Evolutionary conservation across 2,113 vertebrate species (phyloP).

Genomic region (Lagopus leucura): DNA sequence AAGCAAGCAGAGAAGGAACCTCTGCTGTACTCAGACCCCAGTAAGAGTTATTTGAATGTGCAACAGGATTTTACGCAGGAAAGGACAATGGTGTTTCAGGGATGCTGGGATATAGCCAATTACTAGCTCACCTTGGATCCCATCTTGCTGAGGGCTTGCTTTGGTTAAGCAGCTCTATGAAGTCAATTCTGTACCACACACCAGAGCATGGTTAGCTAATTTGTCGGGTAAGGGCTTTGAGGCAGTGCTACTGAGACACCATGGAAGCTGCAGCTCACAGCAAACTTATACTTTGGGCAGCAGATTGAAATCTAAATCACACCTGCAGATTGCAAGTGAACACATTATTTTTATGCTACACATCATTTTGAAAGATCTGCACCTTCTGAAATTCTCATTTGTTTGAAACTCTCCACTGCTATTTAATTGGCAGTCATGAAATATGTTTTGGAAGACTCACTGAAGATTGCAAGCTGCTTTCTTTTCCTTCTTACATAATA

Average conservation of each 20-base stretch:
- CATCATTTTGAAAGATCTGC: background rate
- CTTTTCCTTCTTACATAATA: background rate
- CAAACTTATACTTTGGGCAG: background rate
- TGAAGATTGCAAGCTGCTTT: background rate
- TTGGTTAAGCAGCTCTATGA: background rate
- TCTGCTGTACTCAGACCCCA: background rate
- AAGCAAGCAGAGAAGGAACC: background rate
- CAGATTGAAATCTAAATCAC: background rate
- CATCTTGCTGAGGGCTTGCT: background rate
- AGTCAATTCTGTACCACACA: background rate
- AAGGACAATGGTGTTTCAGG: background rate
- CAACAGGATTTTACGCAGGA: background rate
- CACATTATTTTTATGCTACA: background rate
- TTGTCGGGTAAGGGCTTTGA: background rate
- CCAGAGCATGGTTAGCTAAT: background rate
- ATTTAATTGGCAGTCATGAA: background rate
- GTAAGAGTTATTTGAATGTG: background rate
- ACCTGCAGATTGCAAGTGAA: background rate
- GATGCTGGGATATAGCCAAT: background rate
- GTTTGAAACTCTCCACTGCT: background rate
- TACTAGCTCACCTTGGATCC: background rate
- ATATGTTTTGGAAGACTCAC: background rate
- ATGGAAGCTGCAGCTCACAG: background rate
- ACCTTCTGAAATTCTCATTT: background rate
- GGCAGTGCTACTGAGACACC: background rate